A percentile compares a stretch with the other conserved stretches of the same genome.
phyloP scores from a whole-genome alignment of 2,888 invertebrate genomes.

The Dasypogon diadema region DNA sequence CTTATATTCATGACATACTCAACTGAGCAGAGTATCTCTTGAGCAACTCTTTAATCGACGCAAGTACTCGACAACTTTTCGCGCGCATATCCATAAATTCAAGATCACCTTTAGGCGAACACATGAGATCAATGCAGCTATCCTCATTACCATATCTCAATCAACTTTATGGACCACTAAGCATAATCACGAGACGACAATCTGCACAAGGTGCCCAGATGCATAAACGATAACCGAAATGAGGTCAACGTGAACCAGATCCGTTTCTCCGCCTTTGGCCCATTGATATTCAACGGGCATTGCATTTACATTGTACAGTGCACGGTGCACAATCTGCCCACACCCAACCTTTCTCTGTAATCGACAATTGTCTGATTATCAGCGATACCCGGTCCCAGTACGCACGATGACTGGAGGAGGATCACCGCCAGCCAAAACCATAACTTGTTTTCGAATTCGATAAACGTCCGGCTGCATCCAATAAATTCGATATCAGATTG shows the following conservation, averaged over 20 bases:
- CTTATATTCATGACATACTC: no score
- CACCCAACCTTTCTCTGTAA: background rate
- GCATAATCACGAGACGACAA: conserved; percentile 14
- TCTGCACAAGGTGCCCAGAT: conserved; percentile 29
- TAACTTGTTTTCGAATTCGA: conserved; percentile 28
- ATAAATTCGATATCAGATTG: conserved; percentile 9
- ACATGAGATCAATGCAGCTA: conserved; percentile 6
- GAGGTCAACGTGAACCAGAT: conserved; percentile 25
- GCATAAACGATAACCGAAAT: conserved; percentile 27
- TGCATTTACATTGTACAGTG: background rate
- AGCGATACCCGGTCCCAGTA: background rate
- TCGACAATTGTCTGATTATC: background rate
- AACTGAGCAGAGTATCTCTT: no score
- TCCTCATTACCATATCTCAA: conserved; percentile 6
- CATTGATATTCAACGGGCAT: conserved; percentile 7
- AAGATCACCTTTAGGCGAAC: conserved; percentile 25
- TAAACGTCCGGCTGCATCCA: conserved; percentile 11
- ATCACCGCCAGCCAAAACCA: background rate
- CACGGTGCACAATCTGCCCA: background rate
- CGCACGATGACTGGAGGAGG: background rate
- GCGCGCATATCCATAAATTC: conserved; percentile 10
- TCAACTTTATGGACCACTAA: background rate
- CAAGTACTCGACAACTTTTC: no score
- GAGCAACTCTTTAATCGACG: no score
- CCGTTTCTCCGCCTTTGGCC: conserved; percentile 28